Evolutionary conservation across 2,797 vertebrate genomes (phyloP), one percentile per base, ranked within the genome.

Genomic region (Lacerta agilis): DNA sequence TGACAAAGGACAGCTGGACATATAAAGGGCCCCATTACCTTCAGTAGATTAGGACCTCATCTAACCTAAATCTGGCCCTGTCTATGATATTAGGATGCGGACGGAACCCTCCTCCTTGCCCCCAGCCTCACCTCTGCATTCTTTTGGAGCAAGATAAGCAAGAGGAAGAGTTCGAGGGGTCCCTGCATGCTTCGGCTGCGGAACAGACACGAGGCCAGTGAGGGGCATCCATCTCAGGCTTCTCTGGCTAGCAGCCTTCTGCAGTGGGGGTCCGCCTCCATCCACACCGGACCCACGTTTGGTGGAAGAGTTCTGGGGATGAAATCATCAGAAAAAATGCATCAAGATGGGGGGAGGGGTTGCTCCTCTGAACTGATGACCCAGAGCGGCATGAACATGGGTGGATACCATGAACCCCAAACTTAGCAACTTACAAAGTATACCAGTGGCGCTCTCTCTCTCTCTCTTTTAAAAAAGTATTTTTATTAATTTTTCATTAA

Each of bases 71-170:
- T 49, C 45, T 11, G 11, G 11, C 11, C 45, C 45, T 49, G 45
- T 49, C 45, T 13, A 13, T 1, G 3, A 49, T 13, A 0, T 15
- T 55, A 55, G 49, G 49, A 80, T 7, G 11, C 15, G 23, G 38
- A 13, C 17, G 2, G n/a, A 11, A 69, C 29, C 6, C n/a, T 17
- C 11, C 43, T 49, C 20, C 1, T 18, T 17, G 6, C 17, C 17
- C n/a, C 8, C 2, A 36, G 17, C 6, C 76, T 88, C 38, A 88
- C 87, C 87, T 88, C 38, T 23, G 4, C 83, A 66, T 29, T 80
- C 77, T 38, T 64, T 15, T 75, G 69, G 82, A 88, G n/a, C n/a
- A 75, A 73, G 0, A 29, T 17, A 45, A 73, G 45, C 15, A 88
- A 55, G 9, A 88, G 9, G 3, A 85, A 17, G 33, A 73, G 17